Evolutionary conservation across 2,888 invertebrate species (phyloP).

Genomic region (Pediacus dermestoides): DNA sequence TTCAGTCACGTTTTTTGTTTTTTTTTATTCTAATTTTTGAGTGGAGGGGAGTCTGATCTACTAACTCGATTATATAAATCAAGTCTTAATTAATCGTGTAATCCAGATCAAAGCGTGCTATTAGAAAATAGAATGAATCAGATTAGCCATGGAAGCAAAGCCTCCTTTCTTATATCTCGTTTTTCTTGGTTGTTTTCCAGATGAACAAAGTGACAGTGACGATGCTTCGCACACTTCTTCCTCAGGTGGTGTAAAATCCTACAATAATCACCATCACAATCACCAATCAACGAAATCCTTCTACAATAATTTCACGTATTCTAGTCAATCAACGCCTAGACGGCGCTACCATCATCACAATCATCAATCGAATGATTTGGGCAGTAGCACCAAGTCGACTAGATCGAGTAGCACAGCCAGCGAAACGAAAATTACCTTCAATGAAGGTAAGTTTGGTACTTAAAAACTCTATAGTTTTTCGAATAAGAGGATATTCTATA

Average conservation of each 20-base stretch:
- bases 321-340: slow-evolving; percentile 48
- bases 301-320: slow-evolving; percentile 37
- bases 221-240: slow-evolving; percentile 28
- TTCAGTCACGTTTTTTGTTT: too few relatives aligned
- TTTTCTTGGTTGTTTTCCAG: slow-evolving; percentile 29
- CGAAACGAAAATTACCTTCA: slow-evolving; percentile 55
- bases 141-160: too few relatives aligned
- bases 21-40: too few relatives aligned
- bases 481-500: too few relatives aligned
- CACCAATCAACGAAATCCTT: slow-evolving; percentile 33
- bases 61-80: too few relatives aligned
- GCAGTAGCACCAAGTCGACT: slow-evolving; percentile 43
- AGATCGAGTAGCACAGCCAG: slow-evolving; percentile 48
- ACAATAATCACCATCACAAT: slow-evolving; percentile 28
- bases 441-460: slow-evolving; percentile 54
- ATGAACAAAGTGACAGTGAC: slow-evolving; percentile 47
- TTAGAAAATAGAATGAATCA: too few relatives aligned
- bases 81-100: too few relatives aligned
- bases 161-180: slow-evolving; percentile 1
- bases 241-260: slow-evolving; percentile 28
- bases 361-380: too few relatives aligned
- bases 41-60: too few relatives aligned
- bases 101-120: too few relatives aligned
- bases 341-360: slow-evolving; percentile 38
- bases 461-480: too few relatives aligned